Percentiles rank a stretch among this genome's conserved stretches.
Conservation (phyloP, 1,140 invertebrate species). For the Neodiprion virginianus region DNA sequence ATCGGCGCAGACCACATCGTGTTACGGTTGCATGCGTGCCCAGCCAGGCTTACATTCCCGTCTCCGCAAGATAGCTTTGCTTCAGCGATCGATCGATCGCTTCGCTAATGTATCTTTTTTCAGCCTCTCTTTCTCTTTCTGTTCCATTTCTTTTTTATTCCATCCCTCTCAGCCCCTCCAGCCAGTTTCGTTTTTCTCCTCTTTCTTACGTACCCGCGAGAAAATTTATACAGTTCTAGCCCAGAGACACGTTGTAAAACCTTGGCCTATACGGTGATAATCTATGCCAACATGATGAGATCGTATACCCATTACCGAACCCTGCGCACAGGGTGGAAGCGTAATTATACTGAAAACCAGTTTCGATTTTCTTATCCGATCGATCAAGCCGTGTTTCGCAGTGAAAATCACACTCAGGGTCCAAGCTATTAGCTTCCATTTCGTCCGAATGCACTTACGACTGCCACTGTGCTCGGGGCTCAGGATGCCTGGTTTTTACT, state of each 20-base stretch:
- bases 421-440: too few relatives aligned
- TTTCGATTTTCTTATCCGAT: not conserved
- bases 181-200: too few relatives aligned
- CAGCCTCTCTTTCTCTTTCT: not conserved
- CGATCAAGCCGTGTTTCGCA: not conserved
- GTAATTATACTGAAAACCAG: too few relatives aligned
- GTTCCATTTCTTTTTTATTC: too few relatives aligned
- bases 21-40: slow-evolving; percentile 6
- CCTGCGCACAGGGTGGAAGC: not conserved
- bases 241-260: not conserved
- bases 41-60: not conserved
- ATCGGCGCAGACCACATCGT: slow-evolving; percentile 6
- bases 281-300: not conserved
- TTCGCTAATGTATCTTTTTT: not conserved
- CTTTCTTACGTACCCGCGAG: too few relatives aligned
- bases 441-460: too few relatives aligned
- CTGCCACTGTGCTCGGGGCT: too few relatives aligned
- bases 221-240: not conserved
- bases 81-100: not conserved
- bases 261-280: not conserved
- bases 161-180: too few relatives aligned
- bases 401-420: not conserved
- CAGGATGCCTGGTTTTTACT: too few relatives aligned
- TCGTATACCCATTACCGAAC: not conserved
- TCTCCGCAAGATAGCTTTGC: not conserved